A percentile compares a stretch with the other conserved stretches of the same genome.
Evolutionary conservation across 2,113 vertebrate species (phyloP).

Genomic region (Aix galericulata): DNA sequence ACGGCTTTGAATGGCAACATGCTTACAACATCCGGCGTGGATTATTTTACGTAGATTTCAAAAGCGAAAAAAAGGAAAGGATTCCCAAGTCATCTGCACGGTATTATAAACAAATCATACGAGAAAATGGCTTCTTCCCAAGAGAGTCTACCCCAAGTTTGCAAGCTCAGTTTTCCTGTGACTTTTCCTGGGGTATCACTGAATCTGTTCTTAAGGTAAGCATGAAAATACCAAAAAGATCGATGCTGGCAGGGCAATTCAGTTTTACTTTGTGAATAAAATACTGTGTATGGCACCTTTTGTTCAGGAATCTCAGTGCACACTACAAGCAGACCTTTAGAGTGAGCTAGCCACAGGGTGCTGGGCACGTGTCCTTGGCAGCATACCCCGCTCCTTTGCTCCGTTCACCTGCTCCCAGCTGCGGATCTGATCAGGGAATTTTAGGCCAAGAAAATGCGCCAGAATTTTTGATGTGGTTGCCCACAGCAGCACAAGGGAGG

Average conservation of each 20-base stretch:
- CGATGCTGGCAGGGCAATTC: accelerated
- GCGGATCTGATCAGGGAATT: background rate
- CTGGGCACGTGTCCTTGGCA: background rate
- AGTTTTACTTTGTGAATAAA: background rate
- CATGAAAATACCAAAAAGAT: background rate
- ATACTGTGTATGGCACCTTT: accelerated
- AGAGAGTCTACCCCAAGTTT: conserved; percentile 68
- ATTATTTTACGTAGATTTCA: conserved; percentile 91
- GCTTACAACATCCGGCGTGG: conserved; percentile 85
- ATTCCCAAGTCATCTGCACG: conserved; percentile 88
- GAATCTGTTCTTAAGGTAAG: conserved; percentile 91
- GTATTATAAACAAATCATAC: conserved; percentile 87
- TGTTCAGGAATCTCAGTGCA: background rate
- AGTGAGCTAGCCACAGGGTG: background rate
- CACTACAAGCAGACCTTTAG: background rate
- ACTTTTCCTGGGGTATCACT: conserved; percentile 93
- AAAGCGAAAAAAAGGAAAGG: conserved; percentile 78
- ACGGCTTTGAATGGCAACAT: conserved; percentile 95
- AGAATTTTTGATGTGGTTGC: background rate
- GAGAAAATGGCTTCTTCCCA: conserved; percentile 84
- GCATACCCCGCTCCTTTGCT: background rate
- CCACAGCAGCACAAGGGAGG: accelerated
- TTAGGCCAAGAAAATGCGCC: background rate
- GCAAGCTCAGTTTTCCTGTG: conserved; percentile 86
- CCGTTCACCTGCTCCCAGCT: accelerated